phyloP scores from a whole-genome alignment of 2,797 vertebrate species.

The Centroberyx gerrardi region DNA sequence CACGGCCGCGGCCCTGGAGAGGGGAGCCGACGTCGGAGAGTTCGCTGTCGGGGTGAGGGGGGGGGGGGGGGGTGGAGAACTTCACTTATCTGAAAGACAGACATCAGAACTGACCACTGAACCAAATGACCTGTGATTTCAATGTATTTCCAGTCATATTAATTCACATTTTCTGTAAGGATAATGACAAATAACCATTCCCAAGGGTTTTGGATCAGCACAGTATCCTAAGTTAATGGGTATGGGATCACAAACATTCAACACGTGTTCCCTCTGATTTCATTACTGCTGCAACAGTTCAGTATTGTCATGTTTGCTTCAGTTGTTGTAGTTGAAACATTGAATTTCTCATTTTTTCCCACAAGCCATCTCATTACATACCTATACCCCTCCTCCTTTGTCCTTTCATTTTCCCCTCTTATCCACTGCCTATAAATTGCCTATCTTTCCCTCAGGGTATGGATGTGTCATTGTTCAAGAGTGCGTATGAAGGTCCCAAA shows the following conservation, averaged over 20 bases:
- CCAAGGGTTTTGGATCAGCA: neutral
- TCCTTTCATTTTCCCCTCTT: slow-evolving; percentile 1
- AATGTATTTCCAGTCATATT: neutral
- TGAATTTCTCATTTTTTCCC: neutral
- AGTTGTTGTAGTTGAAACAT: slow-evolving; percentile 7
- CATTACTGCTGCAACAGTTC: neutral
- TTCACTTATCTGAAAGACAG: neutral
- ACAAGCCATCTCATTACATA: neutral
- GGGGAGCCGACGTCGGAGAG: slow-evolving; percentile 85
- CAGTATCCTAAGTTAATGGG: neutral
- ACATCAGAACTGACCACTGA: neutral
- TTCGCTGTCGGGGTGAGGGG: slow-evolving; percentile 95
- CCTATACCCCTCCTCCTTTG: neutral
- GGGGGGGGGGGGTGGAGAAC: slow-evolving; percentile 28
- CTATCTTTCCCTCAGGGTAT: slow-evolving; percentile 88
- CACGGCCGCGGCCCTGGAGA: slow-evolving; percentile 86
- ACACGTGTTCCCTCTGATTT: neutral
- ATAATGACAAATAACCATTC: neutral
- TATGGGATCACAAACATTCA: neutral
- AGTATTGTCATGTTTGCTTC: neutral
- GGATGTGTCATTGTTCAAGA: slow-evolving; percentile 92
- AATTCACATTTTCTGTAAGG: neutral
- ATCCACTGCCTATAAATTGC: slow-evolving; percentile 14
- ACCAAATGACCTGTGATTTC: neutral
- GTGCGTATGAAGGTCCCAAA: slow-evolving; percentile 89